Percentiles rank a stretch among this genome's conserved stretches.
Evolutionary conservation across 2,797 vertebrate genomes (phyloP).

Genomic region (Paguma larvata): DNA sequence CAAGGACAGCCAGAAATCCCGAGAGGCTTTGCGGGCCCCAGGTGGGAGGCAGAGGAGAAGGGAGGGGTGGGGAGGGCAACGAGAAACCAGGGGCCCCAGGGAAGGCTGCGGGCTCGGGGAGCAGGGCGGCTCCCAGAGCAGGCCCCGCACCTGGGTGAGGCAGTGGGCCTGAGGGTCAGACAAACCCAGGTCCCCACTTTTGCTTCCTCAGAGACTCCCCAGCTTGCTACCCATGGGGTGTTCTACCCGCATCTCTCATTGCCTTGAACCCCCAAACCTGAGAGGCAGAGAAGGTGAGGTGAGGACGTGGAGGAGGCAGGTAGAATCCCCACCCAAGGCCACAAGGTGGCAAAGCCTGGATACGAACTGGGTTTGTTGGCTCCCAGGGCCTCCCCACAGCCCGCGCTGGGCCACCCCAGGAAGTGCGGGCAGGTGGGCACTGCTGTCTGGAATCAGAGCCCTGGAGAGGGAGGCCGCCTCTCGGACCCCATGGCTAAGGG

Average conservation of each 20-base stretch:
- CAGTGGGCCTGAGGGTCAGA: not conserved
- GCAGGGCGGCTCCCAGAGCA: not conserved
- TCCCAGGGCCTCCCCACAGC: not conserved
- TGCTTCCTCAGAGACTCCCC: not conserved
- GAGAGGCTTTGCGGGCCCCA: not conserved
- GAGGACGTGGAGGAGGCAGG: not conserved
- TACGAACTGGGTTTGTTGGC: too few species aligned
- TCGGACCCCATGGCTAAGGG: not conserved
- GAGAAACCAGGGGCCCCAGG: rapidly evolving
- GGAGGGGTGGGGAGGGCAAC: rapidly evolving
- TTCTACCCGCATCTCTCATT: not conserved
- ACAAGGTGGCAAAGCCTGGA: not conserved
- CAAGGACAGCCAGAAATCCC: not conserved
- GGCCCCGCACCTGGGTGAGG: not conserved
- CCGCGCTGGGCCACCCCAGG: not conserved
- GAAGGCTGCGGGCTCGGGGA: not conserved
- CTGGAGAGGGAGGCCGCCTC: rapidly evolving
- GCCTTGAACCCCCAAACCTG: not conserved
- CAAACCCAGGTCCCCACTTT: not conserved
- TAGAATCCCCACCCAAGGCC: not conserved
- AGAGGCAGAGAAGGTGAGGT: not conserved
- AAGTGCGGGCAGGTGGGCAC: not conserved
- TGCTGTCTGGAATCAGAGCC: not conserved
- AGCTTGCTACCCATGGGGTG: rapidly evolving
- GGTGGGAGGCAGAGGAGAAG: not conserved